A percentile compares a stretch with the other conserved stretches of the same genome.
Conservation (phyloP, 2,113 vertebrate species). For the Cathartes aura region DNA sequence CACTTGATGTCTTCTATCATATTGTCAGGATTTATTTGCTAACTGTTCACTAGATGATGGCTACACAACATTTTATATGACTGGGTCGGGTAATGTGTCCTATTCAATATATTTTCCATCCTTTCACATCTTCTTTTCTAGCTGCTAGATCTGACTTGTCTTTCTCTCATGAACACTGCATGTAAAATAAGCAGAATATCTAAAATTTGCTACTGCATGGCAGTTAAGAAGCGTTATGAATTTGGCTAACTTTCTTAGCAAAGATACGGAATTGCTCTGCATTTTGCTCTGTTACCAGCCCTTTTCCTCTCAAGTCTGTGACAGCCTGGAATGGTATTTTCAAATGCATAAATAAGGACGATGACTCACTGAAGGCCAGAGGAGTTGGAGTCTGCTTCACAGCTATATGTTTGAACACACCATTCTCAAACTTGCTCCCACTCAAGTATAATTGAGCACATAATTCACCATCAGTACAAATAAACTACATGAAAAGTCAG, state of each 20-base stretch:
- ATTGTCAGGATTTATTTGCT: background rate
- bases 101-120: background rate
- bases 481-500: background rate
- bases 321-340: background rate
- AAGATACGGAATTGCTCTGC: rapidly evolving
- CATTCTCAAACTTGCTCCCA: background rate
- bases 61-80: background rate
- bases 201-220: background rate
- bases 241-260: background rate
- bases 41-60: background rate
- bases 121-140: background rate
- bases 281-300: background rate
- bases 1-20: background rate
- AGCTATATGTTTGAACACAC: background rate
- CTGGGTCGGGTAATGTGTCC: too few species aligned
- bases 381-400: background rate
- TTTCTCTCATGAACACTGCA: background rate
- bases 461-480: background rate
- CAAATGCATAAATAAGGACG: background rate
- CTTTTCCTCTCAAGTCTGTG: background rate
- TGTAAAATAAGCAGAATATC: background rate
- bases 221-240: background rate
- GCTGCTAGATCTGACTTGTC: background rate
- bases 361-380: background rate
- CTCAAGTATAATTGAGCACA: rapidly evolving